Percentiles rank a stretch among this genome's conserved stretches.
These are phyloP conservation scores for Menura novaehollandiae DNA, from an alignment of 2,113 vertebrate genomes.

Conservation along the genomic window DNA sequence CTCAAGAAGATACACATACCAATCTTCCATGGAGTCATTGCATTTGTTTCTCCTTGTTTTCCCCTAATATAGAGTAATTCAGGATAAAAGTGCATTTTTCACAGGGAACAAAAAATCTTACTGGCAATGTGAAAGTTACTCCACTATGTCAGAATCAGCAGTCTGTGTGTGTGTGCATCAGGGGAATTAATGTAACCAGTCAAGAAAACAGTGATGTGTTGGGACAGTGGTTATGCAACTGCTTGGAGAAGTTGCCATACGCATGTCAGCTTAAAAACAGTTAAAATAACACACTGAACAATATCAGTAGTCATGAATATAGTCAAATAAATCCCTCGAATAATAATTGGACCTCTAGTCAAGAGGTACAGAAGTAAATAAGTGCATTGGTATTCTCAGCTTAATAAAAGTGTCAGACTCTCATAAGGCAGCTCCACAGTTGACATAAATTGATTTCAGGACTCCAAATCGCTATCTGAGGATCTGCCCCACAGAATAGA, in stretches of 20 bases:
- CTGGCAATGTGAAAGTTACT: not conserved
- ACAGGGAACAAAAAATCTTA: not conserved
- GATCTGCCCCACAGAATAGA: not conserved
- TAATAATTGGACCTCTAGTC: not conserved
- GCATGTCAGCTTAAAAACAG: not conserved
- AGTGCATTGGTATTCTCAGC: not conserved
- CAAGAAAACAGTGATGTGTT: not conserved
- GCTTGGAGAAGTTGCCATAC: not conserved
- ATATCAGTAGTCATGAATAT: not conserved
- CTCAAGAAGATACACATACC: not conserved
- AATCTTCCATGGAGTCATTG: accelerated
- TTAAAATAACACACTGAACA: not conserved
- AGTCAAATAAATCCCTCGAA: not conserved
- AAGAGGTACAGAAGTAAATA: not conserved
- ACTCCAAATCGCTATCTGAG: not conserved
- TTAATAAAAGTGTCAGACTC: not conserved
- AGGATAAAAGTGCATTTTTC: not conserved
- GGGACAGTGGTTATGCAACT: not conserved
- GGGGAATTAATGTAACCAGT: not conserved
- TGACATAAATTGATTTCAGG: not conserved
- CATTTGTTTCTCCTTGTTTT: not conserved
- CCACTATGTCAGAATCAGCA: not conserved
- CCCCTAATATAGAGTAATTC: not conserved
- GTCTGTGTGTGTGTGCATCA: not conserved
- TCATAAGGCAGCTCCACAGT: not conserved